phyloP scores from a whole-genome alignment of 2,888 invertebrate genomes.

The Conus canariensis region DNA sequence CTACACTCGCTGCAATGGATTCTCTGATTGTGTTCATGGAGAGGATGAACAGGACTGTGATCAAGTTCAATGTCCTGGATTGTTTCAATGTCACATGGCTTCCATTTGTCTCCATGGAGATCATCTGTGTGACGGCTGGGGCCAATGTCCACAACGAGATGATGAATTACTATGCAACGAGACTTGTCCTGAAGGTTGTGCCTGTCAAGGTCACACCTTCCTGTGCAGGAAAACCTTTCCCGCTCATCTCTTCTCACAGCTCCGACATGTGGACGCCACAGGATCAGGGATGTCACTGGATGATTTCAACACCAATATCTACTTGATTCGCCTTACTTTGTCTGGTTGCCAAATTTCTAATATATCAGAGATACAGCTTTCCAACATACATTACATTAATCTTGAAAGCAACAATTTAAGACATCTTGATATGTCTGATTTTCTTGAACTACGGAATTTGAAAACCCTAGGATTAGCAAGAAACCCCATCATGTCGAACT shows the following conservation, averaged over 20 bases:
- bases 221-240: background rate
- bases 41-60: too few relatives aligned
- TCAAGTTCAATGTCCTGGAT: too few relatives aligned
- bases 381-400: slow-evolving; percentile 41
- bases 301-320: background rate
- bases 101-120: background rate
- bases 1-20: too few relatives aligned
- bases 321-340: slow-evolving; percentile 1
- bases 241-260: background rate
- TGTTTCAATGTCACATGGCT: slow-evolving; percentile 18
- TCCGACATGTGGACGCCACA: too few relatives aligned
- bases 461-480: background rate
- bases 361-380: background rate
- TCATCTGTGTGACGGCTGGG: too few relatives aligned
- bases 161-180: too few relatives aligned
- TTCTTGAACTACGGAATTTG: too few relatives aligned
- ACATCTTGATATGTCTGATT: background rate
- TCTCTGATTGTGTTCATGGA: too few relatives aligned
- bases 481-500: background rate
- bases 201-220: too few relatives aligned
- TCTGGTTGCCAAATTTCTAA: background rate
- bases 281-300: too few relatives aligned
- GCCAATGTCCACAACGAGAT: too few relatives aligned
- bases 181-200: too few relatives aligned
- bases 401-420: slow-evolving; percentile 20